These are phyloP conservation scores for Coelogynopora nodosa DNA, from an alignment of 2,888 invertebrate species.

Conservation along the genomic window DNA sequence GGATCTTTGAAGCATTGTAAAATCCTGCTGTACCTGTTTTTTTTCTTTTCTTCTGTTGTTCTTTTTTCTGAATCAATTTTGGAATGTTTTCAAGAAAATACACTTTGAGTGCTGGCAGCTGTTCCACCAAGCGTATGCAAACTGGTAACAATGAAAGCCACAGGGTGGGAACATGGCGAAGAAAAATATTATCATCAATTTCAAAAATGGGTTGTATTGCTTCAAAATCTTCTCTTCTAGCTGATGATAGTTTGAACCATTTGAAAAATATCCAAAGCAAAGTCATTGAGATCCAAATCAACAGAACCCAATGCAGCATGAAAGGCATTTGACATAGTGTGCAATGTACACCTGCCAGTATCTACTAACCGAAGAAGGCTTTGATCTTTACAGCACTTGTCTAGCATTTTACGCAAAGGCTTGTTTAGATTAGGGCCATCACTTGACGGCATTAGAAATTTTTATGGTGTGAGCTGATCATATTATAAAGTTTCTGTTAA, in stretches of 20 bases:
- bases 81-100: too few species aligned
- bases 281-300: conserved; percentile 47
- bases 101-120: too few species aligned
- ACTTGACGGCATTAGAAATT: conserved; percentile 20
- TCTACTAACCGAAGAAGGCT: conserved; percentile 45
- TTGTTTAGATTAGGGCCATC: conserved; percentile 50
- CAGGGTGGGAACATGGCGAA: too few species aligned
- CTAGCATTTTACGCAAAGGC: conserved; percentile 46
- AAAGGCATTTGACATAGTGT: conserved; percentile 48
- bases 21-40: not conserved
- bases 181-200: too few species aligned
- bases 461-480: not conserved
- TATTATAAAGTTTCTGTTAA: not conserved
- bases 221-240: conserved; percentile 48
- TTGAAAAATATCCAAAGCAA: conserved; percentile 48
- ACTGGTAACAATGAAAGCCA: too few species aligned
- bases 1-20: not conserved
- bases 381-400: conserved; percentile 34
- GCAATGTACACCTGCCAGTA: conserved; percentile 48
- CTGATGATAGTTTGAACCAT: conserved; percentile 48
- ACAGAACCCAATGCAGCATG: conserved; percentile 46
- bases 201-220: conserved; percentile 42
- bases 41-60: too few species aligned
- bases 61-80: too few species aligned
- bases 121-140: too few species aligned